These are phyloP conservation scores for Melanotus villosus DNA, from an alignment of 2,888 invertebrate species.

Conservation along the genomic window DNA sequence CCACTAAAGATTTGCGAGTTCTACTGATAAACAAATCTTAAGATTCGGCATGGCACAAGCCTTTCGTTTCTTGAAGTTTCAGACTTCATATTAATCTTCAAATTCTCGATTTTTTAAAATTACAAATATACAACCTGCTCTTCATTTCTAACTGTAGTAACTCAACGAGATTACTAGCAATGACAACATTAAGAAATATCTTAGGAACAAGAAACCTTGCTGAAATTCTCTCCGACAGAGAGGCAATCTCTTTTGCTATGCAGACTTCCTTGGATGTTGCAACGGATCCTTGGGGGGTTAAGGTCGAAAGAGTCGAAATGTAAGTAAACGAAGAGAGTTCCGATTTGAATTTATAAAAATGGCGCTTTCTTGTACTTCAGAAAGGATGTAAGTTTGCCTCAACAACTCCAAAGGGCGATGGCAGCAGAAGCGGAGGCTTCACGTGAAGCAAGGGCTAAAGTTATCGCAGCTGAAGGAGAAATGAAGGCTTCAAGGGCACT, in stretches of 20 bases:
- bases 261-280: conserved; percentile 88
- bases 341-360: no score
- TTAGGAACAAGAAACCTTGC: conserved; percentile 93
- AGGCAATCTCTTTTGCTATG: conserved; percentile 93
- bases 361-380: no score
- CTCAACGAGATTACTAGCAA: conserved; percentile 85
- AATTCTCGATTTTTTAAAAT: no score
- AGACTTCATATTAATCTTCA: no score
- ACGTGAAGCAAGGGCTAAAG: conserved; percentile 84
- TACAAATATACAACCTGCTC: no score
- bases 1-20: no score
- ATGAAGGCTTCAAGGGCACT: conserved; percentile 88
- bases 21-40: no score
- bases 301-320: conserved; percentile 96
- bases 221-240: conserved; percentile 94
- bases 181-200: conserved; percentile 90
- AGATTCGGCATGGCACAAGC: no score
- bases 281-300: conserved; percentile 94
- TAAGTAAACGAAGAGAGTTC: conserved; percentile 69
- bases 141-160: conserved; percentile 80
- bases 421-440: conserved; percentile 88
- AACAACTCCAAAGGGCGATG: conserved; percentile 85
- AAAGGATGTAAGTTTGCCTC: conserved; percentile 85
- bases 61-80: no score
- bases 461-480: conserved; percentile 89